Base-by-base conservation (phyloP, 2,888 invertebrate species). In the Colletes collaris region DNA sequence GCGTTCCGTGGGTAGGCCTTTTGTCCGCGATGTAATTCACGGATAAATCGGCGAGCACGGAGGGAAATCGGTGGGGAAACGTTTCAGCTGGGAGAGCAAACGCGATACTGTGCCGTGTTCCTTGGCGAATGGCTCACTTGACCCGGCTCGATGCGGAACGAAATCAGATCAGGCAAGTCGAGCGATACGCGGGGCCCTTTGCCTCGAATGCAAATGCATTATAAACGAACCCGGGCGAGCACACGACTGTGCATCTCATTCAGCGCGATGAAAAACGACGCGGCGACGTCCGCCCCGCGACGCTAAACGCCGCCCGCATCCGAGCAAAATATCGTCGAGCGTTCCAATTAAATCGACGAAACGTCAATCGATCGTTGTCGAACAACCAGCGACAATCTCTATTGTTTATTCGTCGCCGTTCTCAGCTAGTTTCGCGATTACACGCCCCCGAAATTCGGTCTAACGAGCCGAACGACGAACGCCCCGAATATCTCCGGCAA, bases 91-190 rank as follows among this genome's bases (percentile, higher is more conserved):
- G 7, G 50, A n/a, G 3, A n/a, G n/a, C 4, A n/a, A 50, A n/a
- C 50, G 50, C 13, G 44, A 46, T 46, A 50, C 13, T 50, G 65
- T 40, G 53, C 55, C 27, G 40, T 27, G 55, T 52, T 40, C 50
- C 35, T 10, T 35, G 10, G 40, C 11, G 65, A 55, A 53, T 40
- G 53, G 46, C 56, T 56, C 66, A 56, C 66, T 66, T 66, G 66
- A 66, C 66, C 66, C 35, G 27, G 35, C 66, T 46, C 13, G 10
- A n/a, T 4, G 56, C 27, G 66, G 13, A 40, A 19, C 65, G 55
- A 59, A 35, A 46, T 66, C 35, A 46, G 56, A 46, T 56, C 55
- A 35, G 56, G 44, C 16, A 27, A 66, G 56, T 35, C 66, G 44
- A 46, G 56, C 55, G 66, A 56, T 8, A 37, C 44, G 16, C 44